These are phyloP conservation scores for Distichodus sexfasciatus DNA, from an alignment of 2,797 vertebrate species.

Conservation along the genomic window DNA sequence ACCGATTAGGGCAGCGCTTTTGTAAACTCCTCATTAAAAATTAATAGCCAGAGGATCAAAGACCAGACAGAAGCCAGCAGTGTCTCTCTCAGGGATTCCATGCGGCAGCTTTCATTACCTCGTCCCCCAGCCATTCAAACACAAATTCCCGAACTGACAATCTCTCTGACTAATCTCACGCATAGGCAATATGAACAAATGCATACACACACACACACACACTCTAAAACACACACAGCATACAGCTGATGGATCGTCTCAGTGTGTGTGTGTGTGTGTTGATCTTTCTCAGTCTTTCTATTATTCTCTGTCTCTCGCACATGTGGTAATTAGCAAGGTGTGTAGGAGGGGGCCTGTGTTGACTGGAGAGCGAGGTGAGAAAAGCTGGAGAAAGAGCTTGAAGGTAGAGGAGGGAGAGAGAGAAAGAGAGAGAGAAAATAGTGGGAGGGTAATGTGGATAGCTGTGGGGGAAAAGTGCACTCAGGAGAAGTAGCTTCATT, in stretches of 20 bases:
- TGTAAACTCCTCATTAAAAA: conserved; percentile 44
- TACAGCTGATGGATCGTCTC: conserved; percentile 24
- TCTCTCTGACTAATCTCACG: conserved; percentile 8
- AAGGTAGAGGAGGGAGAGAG: background rate
- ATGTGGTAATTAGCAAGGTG: conserved; percentile 46
- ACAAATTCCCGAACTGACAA: conserved; percentile 29
- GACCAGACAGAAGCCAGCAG: conserved; percentile 10
- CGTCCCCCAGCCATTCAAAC: conserved; percentile 7
- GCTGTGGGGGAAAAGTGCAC: conserved; percentile 36
- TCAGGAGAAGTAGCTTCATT: background rate
- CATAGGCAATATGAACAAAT: no score
- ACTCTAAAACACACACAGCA: conserved; percentile 10
- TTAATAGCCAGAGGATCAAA: conserved; percentile 39
- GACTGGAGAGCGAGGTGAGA: conserved; percentile 46
- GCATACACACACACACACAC: conserved; percentile 12
- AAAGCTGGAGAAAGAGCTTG: conserved; percentile 51
- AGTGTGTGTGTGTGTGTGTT: conserved; percentile 35
- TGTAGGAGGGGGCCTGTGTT: conserved; percentile 45
- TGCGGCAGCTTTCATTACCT: background rate
- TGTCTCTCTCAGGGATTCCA: conserved; percentile 9
- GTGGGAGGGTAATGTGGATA: conserved; percentile 38
- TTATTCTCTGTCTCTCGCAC: conserved; percentile 21
- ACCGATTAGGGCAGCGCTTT: conserved; percentile 14
- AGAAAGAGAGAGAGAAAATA: conserved; percentile 22
- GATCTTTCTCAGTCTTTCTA: conserved; percentile 10